Evolutionary conservation across 2,797 vertebrate species (phyloP).

Genomic region (Apogon hyalosoma): DNA sequence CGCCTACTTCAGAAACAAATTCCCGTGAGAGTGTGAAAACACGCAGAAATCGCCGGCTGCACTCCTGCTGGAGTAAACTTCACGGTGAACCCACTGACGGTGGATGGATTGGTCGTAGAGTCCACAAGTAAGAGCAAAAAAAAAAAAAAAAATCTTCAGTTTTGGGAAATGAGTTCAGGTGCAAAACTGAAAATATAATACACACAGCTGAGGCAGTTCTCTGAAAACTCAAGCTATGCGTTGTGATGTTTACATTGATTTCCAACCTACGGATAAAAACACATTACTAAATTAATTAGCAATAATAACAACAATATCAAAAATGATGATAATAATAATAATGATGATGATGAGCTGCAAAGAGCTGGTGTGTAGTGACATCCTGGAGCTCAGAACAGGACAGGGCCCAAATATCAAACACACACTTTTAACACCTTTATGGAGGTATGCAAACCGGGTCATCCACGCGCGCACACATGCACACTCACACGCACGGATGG

Average conservation of each 20-base stretch:
- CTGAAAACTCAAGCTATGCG: neutral
- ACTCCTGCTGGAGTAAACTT: constrained; percentile 48
- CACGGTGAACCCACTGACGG: constrained; percentile 44
- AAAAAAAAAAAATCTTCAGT: too few species aligned
- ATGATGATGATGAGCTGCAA: neutral
- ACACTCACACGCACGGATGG: neutral
- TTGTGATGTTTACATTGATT: neutral
- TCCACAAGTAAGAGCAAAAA: constrained; percentile 1
- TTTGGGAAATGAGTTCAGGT: neutral
- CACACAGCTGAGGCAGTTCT: neutral
- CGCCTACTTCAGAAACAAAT: constrained; percentile 68
- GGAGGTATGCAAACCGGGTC: constrained; percentile 61
- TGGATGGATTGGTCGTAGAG: constrained; percentile 31
- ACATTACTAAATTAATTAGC: neutral
- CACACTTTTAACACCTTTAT: constrained; percentile 33
- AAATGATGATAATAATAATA: neutral
- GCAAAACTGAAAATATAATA: neutral
- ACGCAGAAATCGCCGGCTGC: constrained; percentile 37
- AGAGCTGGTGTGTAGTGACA: neutral
- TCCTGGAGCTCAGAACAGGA: constrained; percentile 2
- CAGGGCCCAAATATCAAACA: constrained; percentile 28
- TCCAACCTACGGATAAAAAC: constrained; percentile 4
- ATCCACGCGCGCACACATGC: constrained; percentile 35
- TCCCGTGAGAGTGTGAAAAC: constrained; percentile 64
- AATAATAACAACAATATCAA: neutral